These are phyloP conservation scores for Ornithoptera priamus DNA, from an alignment of 2,888 invertebrate species.

Conservation along the genomic window DNA sequence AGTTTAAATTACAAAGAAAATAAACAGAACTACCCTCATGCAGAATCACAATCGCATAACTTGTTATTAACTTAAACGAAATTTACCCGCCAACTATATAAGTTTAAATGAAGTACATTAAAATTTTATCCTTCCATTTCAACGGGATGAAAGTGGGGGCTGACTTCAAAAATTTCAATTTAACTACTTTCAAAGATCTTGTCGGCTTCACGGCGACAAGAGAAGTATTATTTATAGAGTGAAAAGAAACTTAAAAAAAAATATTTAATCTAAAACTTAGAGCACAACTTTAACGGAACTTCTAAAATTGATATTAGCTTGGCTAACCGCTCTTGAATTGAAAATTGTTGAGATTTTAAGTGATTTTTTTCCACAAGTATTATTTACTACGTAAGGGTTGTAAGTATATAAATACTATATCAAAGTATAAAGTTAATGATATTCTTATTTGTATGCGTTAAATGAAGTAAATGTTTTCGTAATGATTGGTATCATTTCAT, in stretches of 20 bases:
- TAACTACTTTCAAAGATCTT: conserved; percentile 9
- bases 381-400: background rate
- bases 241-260: too few relatives aligned
- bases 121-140: conserved; percentile 20
- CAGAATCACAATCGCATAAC: conserved; percentile 50
- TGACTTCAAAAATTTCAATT: conserved; percentile 16
- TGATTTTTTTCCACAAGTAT: background rate
- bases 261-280: too few relatives aligned
- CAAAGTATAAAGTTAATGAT: too few relatives aligned
- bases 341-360: background rate
- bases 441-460: too few relatives aligned
- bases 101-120: conserved; percentile 45
- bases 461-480: too few relatives aligned
- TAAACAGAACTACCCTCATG: conserved; percentile 56
- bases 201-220: background rate
- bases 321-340: background rate
- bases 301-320: background rate
- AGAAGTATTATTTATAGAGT: too few relatives aligned
- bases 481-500: too few relatives aligned
- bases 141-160: background rate
- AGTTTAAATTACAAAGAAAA: conserved; percentile 72
- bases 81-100: conserved; percentile 40
- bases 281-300: background rate
- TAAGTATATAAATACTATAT: background rate
- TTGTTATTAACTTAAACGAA: conserved; percentile 64